Percentiles rank a stretch among this genome's conserved stretches.
These are phyloP conservation scores for Aphis craccivora DNA, from an alignment of 1,140 invertebrate genomes.

Conservation along the genomic window DNA sequence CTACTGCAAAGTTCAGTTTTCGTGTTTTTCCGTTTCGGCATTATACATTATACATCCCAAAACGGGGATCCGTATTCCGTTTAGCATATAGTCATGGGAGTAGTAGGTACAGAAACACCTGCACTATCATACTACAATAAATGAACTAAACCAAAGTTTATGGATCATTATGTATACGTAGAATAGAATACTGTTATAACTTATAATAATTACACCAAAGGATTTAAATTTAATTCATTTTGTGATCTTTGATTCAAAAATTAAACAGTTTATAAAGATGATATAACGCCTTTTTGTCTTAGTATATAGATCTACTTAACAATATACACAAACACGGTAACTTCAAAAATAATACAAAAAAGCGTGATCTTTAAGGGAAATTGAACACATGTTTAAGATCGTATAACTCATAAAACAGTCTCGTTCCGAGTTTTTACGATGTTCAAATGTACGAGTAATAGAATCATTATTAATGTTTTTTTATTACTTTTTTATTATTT, in stretches of 20 bases:
- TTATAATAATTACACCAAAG: background rate
- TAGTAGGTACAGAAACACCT: too few relatives aligned
- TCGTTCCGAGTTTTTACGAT: background rate
- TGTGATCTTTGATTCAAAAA: background rate
- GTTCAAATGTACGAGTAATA: background rate
- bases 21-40: background rate
- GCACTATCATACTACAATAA: too few relatives aligned
- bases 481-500: background rate
- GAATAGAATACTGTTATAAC: too few relatives aligned
- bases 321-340: background rate
- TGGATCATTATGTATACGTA: too few relatives aligned
- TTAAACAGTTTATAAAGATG: background rate
- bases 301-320: background rate
- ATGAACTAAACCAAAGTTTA: too few relatives aligned
- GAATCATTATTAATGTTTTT: conserved; percentile 17
- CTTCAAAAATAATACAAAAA: background rate
- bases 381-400: background rate
- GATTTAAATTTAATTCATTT: too few relatives aligned
- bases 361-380: background rate
- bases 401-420: background rate
- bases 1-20: background rate
- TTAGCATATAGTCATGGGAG: background rate
- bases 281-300: background rate
- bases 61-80: background rate
- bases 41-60: background rate